A percentile compares a stretch with the other conserved stretches of the same genome.
These are phyloP conservation scores for Aphaenogaster floridana DNA, from an alignment of 1,140 invertebrate species.

Conservation along the genomic window DNA sequence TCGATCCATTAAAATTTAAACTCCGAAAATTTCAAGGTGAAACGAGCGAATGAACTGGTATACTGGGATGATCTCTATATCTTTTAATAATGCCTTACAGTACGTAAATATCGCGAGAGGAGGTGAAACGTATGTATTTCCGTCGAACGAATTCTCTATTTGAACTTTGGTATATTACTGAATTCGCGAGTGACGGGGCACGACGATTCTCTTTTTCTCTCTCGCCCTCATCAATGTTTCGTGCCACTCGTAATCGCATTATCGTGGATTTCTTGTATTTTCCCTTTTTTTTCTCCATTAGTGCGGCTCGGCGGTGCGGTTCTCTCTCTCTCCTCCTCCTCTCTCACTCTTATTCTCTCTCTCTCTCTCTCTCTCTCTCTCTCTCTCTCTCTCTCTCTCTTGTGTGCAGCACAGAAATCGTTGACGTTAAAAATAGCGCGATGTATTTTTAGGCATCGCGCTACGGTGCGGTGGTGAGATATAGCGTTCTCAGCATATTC, in stretches of 20 bases:
- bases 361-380: constrained; percentile 24
- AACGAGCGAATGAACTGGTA: not conserved
- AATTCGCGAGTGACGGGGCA: not conserved
- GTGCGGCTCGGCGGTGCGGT: not conserved
- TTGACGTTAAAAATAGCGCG: constrained; percentile 75
- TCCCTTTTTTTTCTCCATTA: not conserved
- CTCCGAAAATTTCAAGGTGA: not conserved
- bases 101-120: not conserved
- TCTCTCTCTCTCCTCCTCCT: constrained; percentile 8
- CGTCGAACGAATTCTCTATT: not conserved
- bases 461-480: constrained; percentile 49
- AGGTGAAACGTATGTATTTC: not conserved
- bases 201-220: constrained; percentile 25
- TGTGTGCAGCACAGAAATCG: constrained; percentile 52
- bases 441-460: constrained; percentile 76
- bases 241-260: constrained; percentile 34
- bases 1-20: not conserved
- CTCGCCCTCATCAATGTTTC: constrained; percentile 28
- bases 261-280: constrained; percentile 33
- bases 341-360: not conserved
- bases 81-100: not conserved
- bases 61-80: not conserved
- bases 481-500: constrained; percentile 48
- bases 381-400: constrained; percentile 21
- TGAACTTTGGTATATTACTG: constrained; percentile 46